A percentile compares a stretch with the other conserved stretches of the same genome.
These are phyloP conservation scores for Liasis olivaceus DNA, from an alignment of 2,797 vertebrate species.

Conservation along the genomic window DNA sequence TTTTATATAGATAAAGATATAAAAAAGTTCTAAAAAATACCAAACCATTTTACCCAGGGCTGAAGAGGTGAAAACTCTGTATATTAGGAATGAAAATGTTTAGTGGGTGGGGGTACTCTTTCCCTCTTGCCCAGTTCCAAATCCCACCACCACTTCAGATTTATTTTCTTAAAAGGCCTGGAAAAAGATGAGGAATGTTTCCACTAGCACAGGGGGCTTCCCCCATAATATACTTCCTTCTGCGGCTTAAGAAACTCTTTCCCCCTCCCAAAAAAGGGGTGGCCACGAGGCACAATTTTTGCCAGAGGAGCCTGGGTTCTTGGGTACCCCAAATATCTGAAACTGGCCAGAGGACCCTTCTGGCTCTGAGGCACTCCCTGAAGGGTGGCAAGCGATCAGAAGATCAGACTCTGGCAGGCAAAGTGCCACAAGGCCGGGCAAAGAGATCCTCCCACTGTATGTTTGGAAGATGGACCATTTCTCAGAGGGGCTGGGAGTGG, in stretches of 20 bases:
- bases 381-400: background rate
- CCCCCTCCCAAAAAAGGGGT: background rate
- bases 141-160: background rate
- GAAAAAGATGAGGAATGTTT: background rate
- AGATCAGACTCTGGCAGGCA: background rate
- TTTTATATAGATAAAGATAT: background rate
- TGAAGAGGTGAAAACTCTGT: background rate
- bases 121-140: background rate
- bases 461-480: too few relatives aligned
- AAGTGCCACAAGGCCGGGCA: background rate
- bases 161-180: background rate
- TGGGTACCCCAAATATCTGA: background rate
- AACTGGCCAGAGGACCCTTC: background rate
- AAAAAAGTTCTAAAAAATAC: background rate
- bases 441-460: background rate
- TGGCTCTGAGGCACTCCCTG: background rate
- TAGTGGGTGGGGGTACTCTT: background rate
- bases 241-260: background rate
- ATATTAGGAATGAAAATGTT: background rate
- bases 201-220: background rate
- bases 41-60: background rate
- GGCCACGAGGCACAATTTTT: background rate
- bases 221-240: background rate
- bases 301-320: background rate
- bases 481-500: background rate